These are phyloP conservation scores for Rousettus madagascariensis DNA, from an alignment of 2,797 vertebrate species.

Conservation along the genomic window DNA sequence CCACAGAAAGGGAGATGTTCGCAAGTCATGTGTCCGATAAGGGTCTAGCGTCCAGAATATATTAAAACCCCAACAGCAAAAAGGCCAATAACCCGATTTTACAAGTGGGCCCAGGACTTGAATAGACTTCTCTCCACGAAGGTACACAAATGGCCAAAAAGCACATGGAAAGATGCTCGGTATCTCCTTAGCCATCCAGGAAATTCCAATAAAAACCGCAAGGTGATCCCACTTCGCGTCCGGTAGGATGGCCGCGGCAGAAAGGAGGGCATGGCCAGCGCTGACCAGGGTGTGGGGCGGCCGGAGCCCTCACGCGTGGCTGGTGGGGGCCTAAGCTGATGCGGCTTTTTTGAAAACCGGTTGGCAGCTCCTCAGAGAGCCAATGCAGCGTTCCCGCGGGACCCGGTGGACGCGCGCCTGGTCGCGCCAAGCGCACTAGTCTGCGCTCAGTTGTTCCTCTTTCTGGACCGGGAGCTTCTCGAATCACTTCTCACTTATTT, in stretches of 20 bases:
- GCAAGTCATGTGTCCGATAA: background rate
- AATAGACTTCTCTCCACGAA: background rate
- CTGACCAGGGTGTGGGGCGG: background rate
- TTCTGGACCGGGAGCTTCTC: background rate
- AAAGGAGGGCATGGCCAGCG: background rate
- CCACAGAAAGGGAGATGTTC: too few relatives aligned
- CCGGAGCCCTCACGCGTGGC: background rate
- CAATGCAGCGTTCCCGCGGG: too few relatives aligned
- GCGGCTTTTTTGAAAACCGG: too few relatives aligned
- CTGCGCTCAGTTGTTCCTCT: background rate
- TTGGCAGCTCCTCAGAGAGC: too few relatives aligned
- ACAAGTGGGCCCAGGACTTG: background rate
- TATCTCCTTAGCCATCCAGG: background rate
- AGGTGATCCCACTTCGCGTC: background rate
- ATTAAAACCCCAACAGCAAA: background rate
- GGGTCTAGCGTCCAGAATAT: background rate
- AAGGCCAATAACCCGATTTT: background rate
- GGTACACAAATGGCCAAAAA: background rate
- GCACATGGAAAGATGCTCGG: background rate
- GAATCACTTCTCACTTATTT: background rate
- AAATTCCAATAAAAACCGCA: accelerated
- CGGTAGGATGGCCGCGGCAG: background rate
- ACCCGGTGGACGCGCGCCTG: too few relatives aligned
- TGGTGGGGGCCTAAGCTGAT: background rate
- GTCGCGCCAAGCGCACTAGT: background rate